phyloP scores from a whole-genome alignment of 2,888 invertebrate genomes.

The Gari tellinella region DNA sequence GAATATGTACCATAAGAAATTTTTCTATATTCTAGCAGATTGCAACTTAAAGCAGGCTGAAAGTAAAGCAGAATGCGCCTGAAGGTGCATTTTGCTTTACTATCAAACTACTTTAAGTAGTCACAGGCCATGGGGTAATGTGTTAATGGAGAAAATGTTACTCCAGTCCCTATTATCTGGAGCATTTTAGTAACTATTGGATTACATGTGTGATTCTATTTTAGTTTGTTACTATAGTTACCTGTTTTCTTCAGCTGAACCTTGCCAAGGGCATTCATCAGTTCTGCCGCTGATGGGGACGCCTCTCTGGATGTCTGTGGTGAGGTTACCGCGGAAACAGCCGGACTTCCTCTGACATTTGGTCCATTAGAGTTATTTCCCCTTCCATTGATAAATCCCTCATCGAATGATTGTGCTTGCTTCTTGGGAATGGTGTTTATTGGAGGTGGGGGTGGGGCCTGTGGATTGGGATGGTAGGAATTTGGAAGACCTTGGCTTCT shows the following conservation, averaged over 20 bases:
- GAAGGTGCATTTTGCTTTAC: too few species aligned
- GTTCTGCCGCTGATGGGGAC: conserved; percentile 31
- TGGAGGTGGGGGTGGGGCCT: conserved; percentile 59
- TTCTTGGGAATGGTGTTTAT: conserved; percentile 52
- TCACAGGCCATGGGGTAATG: too few species aligned
- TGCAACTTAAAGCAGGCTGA: too few species aligned
- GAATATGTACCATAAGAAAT: too few species aligned
- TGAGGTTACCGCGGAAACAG: conserved; percentile 4
- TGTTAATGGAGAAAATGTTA: too few species aligned
- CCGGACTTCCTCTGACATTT: not conserved
- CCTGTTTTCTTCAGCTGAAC: conserved; percentile 56
- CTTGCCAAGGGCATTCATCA: conserved; percentile 49
- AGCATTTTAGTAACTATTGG: too few species aligned
- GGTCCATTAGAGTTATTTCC: conserved; percentile 21
- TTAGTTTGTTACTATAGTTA: conserved; percentile 1
- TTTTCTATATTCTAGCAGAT: too few species aligned
- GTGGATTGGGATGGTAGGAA: conserved; percentile 5
- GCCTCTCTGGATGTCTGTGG: conserved; percentile 18
- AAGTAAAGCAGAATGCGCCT: too few species aligned
- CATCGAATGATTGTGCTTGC: not conserved
- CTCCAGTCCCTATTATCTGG: too few species aligned
- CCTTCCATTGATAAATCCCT: not conserved
- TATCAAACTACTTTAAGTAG: too few species aligned
- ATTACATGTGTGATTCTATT: too few species aligned
- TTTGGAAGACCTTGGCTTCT: conserved; percentile 21